These are phyloP conservation scores for Cydia strobilella DNA, from an alignment of 1,140 invertebrate genomes.

Conservation along the genomic window DNA sequence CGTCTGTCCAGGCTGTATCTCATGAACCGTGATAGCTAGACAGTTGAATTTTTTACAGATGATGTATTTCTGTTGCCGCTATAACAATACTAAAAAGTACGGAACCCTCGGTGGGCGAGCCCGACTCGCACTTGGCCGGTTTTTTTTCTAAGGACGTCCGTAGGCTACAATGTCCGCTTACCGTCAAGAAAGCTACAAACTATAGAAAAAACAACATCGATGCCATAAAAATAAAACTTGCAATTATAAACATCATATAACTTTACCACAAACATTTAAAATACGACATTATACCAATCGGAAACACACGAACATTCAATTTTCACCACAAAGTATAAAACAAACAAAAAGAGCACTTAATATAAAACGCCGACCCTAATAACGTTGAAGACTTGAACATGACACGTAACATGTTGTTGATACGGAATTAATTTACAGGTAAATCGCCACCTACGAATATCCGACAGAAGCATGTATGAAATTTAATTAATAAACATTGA, in stretches of 20 bases:
- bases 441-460: slow-evolving; percentile 52
- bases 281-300: not conserved
- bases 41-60: too few relatives aligned
- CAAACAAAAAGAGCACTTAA: slow-evolving; percentile 9
- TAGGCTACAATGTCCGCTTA: too few relatives aligned
- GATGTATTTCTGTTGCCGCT: too few relatives aligned
- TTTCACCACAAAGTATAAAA: slow-evolving; percentile 5
- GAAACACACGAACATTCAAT: not conserved
- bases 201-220: too few relatives aligned
- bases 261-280: not conserved
- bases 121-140: too few relatives aligned
- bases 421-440: slow-evolving; percentile 52
- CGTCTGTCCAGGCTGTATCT: too few relatives aligned
- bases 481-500: slow-evolving; percentile 50
- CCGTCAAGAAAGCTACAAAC: too few relatives aligned
- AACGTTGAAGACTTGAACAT: slow-evolving; percentile 25
- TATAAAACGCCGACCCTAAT: slow-evolving; percentile 33
- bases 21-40: too few relatives aligned
- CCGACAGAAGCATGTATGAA: slow-evolving; percentile 47
- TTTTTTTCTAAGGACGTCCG: too few relatives aligned
- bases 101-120: too few relatives aligned
- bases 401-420: slow-evolving; percentile 33
- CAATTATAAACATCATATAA: not conserved
- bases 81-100: too few relatives aligned
- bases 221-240: not conserved